Percentiles rank a stretch among this genome's conserved stretches.
These are phyloP conservation scores for Chaetura pelagica DNA, from an alignment of 2,113 vertebrate species.

Conservation along the genomic window DNA sequence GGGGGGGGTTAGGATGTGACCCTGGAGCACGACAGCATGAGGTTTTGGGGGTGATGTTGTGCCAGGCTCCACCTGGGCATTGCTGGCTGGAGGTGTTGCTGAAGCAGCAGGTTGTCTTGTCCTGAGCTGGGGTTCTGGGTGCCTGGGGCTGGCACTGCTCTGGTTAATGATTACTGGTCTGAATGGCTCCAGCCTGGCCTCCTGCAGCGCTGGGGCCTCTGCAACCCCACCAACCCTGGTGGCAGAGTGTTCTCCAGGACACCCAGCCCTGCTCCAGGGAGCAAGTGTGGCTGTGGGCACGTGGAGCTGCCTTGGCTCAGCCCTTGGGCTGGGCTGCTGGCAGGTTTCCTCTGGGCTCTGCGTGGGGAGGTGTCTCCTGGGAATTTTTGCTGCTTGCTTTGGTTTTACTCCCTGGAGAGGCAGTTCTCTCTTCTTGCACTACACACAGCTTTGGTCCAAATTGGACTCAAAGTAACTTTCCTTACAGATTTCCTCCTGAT, in stretches of 20 bases:
- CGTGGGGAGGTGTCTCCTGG: background rate
- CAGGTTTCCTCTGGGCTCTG: background rate
- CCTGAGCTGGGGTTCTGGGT: background rate
- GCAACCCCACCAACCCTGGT: accelerated
- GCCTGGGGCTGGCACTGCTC: background rate
- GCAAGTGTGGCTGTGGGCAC: accelerated
- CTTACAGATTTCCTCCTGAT: background rate
- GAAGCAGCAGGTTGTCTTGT: background rate
- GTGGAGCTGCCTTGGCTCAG: background rate
- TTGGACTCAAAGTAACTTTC: background rate
- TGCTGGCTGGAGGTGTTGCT: background rate
- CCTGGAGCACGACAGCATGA: accelerated
- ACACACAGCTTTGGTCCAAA: background rate
- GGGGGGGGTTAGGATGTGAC: background rate
- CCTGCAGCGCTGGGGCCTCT: accelerated
- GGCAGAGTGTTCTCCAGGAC: background rate
- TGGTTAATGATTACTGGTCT: background rate
- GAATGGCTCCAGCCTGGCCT: background rate
- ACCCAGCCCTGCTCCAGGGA: background rate
- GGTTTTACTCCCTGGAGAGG: background rate
- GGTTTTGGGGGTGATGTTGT: background rate
- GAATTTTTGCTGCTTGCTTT: background rate
- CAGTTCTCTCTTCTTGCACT: background rate
- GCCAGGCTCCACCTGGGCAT: accelerated
- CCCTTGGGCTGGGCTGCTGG: background rate